Conservation (phyloP, 2,113 vertebrate species). For the Chrysemys picta region DNA sequence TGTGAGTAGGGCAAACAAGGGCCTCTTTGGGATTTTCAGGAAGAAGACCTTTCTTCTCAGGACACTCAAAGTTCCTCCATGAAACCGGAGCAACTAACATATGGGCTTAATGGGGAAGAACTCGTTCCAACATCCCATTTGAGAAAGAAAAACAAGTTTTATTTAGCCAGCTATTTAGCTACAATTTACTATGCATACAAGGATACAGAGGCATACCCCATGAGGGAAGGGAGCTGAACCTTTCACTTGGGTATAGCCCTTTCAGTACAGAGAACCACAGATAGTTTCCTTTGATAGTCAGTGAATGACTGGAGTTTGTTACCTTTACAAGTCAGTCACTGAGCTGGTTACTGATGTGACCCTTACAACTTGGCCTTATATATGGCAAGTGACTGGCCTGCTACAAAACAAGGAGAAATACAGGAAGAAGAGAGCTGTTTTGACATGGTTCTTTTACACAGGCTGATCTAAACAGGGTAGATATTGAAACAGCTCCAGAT, state of each 20-base stretch:
- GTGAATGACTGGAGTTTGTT: not conserved
- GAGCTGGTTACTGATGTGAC: not conserved
- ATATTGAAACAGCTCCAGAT: not conserved
- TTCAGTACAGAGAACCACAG: not conserved
- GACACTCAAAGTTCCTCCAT: not conserved
- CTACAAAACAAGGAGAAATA: not conserved
- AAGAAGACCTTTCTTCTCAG: not conserved
- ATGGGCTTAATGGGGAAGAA: not conserved
- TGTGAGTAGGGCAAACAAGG: not conserved
- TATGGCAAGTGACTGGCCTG: not conserved
- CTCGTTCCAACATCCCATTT: not conserved
- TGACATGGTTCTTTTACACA: not conserved
- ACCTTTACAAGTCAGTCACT: no score
- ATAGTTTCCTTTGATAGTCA: rapidly evolving
- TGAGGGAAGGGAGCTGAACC: not conserved
- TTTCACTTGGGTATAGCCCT: not conserved
- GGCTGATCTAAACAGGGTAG: not conserved
- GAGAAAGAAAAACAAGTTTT: not conserved
- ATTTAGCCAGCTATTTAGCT: not conserved
- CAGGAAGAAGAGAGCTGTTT: not conserved
- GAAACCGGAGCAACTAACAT: not conserved
- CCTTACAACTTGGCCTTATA: not conserved
- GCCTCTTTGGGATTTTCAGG: not conserved
- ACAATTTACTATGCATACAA: not conserved
- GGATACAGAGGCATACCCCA: not conserved